These are phyloP conservation scores for Yponomeuta sedellus DNA, from an alignment of 2,888 invertebrate genomes.

Conservation along the genomic window DNA sequence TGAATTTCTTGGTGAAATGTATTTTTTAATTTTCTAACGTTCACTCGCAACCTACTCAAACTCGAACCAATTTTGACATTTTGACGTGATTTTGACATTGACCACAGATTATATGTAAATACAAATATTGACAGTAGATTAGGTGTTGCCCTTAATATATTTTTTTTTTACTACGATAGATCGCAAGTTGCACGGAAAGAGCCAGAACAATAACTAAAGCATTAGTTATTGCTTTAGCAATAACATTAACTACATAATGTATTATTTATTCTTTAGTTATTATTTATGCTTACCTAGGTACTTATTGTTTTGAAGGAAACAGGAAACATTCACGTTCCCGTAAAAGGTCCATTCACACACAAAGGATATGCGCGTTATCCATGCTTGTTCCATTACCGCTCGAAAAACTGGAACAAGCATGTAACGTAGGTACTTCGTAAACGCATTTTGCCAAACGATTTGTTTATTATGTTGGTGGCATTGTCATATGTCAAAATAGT, in stretches of 20 bases:
- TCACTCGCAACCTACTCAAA: neutral
- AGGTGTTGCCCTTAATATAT: neutral
- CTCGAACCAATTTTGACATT: neutral
- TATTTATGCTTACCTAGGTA: no score
- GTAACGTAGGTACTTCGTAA: neutral
- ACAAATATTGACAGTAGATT: neutral
- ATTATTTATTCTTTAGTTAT: no score
- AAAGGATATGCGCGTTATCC: no score
- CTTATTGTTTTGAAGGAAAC: no score
- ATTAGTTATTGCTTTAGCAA: no score
- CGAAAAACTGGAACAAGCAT: neutral
- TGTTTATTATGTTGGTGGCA: conserved; percentile 7
- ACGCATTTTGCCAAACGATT: neutral
- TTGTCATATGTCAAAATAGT: conserved; percentile 10
- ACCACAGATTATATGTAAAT: neutral
- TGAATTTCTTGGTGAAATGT: neutral
- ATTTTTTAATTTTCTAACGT: neutral
- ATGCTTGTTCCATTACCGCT: no score
- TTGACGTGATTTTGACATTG: neutral
- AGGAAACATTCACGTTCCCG: no score
- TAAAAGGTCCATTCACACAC: neutral
- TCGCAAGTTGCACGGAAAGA: no score
- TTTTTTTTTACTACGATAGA: no score
- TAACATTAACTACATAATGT: no score
- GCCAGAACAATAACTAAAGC: no score